Evolutionary conservation across 2,113 vertebrate genomes (phyloP).

Genomic region (Galemys pyrenaicus): DNA sequence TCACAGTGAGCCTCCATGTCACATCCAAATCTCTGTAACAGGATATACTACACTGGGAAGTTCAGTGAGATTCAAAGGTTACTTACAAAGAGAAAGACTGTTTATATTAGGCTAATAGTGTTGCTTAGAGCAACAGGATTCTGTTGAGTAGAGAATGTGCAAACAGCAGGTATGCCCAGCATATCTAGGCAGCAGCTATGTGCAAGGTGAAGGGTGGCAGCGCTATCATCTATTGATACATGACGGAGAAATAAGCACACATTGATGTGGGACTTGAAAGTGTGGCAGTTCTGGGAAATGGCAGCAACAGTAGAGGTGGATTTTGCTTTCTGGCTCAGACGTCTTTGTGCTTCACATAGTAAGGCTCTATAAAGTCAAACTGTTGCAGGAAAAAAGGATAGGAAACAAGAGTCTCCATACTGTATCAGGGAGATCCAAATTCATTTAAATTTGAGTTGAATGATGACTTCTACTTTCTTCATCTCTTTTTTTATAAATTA

Average conservation of each 20-base stretch:
- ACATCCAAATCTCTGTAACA: neutral
- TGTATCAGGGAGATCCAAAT: neutral
- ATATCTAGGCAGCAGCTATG: neutral
- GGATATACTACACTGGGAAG: neutral
- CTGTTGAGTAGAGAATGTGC: neutral
- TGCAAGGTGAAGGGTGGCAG: neutral
- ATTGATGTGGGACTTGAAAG: slow-evolving; percentile 40
- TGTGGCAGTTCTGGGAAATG: neutral
- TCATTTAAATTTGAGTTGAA: slow-evolving; percentile 38
- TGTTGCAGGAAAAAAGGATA: neutral
- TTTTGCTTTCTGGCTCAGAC: neutral
- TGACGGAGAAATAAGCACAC: slow-evolving; percentile 1
- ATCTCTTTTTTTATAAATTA: too few species aligned
- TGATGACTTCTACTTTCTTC: neutral
- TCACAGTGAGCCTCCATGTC: neutral
- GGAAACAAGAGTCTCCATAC: neutral
- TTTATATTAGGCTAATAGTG: slow-evolving; percentile 23
- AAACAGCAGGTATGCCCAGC: neutral
- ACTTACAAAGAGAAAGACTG: slow-evolving; percentile 45
- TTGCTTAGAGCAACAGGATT: slow-evolving; percentile 59
- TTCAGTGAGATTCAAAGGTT: slow-evolving; percentile 55
- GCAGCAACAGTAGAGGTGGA: neutral
- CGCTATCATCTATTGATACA: neutral
- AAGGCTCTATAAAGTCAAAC: neutral
- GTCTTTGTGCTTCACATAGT: neutral